A percentile compares a stretch with the other conserved stretches of the same genome.
Conservation (phyloP, 1,140 invertebrate genomes). For the Drosophila azteca region DNA sequence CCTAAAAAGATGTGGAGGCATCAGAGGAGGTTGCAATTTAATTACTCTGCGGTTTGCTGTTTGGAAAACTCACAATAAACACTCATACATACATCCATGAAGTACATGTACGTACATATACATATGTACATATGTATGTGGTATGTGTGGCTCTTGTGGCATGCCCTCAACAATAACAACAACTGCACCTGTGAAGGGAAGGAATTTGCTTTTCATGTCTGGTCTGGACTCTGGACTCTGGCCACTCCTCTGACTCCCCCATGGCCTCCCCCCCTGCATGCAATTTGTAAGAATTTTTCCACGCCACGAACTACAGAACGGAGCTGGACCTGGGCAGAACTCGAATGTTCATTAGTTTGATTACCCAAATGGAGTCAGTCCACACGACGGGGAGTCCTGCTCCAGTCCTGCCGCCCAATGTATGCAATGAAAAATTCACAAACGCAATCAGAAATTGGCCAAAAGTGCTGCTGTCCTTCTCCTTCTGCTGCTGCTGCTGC, state of each 20-base stretch:
- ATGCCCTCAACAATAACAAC: background rate
- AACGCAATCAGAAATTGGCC: constrained; percentile 25
- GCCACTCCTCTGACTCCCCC: constrained; percentile 16
- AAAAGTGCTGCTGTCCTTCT: no score
- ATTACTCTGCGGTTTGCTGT: constrained; percentile 64
- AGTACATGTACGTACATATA: background rate
- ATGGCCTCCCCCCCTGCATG: constrained; percentile 1
- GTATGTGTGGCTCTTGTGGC: constrained; percentile 26
- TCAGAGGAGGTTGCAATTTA: constrained; percentile 62
- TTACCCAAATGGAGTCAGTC: constrained; percentile 47
- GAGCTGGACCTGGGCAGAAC: background rate
- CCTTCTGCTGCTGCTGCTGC: no score
- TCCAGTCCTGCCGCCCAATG: constrained; percentile 1
- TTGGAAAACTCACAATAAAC: constrained; percentile 20
- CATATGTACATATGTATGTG: constrained; percentile 10
- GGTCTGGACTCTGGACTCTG: no score
- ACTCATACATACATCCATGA: background rate
- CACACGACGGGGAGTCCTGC: background rate
- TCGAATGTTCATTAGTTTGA: constrained; percentile 62
- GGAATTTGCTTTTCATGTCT: constrained; percentile 38
- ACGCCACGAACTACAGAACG: no score
- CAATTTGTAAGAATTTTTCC: constrained; percentile 49
- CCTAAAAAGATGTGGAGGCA: constrained; percentile 17
- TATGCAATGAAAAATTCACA: constrained; percentile 56
- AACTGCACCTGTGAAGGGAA: constrained; percentile 19